Conservation (phyloP, 2,797 vertebrate species). For the Cottoperca gobio region DNA sequence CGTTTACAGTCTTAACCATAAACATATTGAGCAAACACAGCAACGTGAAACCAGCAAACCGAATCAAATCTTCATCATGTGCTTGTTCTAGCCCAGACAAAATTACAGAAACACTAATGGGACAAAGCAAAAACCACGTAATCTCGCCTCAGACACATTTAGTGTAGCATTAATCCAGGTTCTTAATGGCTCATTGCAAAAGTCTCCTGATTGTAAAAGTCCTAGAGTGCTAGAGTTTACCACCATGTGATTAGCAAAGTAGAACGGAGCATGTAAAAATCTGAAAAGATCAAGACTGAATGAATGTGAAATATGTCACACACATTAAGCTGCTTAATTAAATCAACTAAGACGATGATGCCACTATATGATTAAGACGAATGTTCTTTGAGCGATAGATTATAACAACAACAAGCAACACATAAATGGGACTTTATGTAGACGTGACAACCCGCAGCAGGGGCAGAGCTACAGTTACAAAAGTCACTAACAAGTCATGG, state of each 20-base stretch:
- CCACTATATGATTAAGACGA: conserved; percentile 27
- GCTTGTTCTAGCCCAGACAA: conserved; percentile 38
- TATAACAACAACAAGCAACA: conserved; percentile 1
- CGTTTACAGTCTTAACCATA: conserved; percentile 9
- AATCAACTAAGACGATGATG: conserved; percentile 15
- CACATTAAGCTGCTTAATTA: conserved; percentile 40
- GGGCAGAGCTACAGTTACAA: background rate
- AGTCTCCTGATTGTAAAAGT: conserved; percentile 31
- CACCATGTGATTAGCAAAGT: conserved; percentile 47
- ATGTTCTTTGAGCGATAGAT: conserved; percentile 24
- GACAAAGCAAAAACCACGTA: conserved; percentile 36
- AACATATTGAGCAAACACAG: conserved; percentile 33
- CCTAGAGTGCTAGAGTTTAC: conserved; percentile 23
- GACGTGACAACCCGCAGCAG: conserved; percentile 23
- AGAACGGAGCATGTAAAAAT: conserved; percentile 30
- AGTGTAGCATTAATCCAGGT: conserved; percentile 40
- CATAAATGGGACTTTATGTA: background rate
- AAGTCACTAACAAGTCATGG: conserved; percentile 26
- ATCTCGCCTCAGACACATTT: conserved; percentile 42
- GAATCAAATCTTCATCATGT: conserved; percentile 65
- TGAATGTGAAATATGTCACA: conserved; percentile 45
- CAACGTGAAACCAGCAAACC: conserved; percentile 52
- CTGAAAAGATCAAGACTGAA: conserved; percentile 35
- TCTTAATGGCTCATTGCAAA: conserved; percentile 37
- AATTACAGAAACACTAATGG: conserved; percentile 37